Evolutionary conservation across 1,140 invertebrate genomes (phyloP).

Genomic region (Pseudomyrmex cubaensis): DNA sequence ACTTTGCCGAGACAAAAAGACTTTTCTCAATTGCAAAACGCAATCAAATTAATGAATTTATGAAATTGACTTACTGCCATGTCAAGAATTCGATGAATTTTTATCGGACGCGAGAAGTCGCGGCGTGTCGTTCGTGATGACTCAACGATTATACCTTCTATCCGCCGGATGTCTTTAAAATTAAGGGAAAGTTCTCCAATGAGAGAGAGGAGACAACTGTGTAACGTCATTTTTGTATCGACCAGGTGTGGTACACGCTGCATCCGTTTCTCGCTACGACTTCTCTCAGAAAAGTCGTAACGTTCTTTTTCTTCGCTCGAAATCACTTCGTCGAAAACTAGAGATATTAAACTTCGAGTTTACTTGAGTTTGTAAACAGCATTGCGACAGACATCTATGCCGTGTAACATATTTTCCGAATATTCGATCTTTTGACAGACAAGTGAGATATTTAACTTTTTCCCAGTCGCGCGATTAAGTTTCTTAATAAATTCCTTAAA

Average conservation of each 20-base stretch:
- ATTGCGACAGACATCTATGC: neutral
- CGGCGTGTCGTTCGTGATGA: slow-evolving; percentile 5
- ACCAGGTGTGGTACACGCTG: neutral
- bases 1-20: neutral
- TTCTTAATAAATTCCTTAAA: too few species aligned
- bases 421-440: too few species aligned
- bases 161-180: slow-evolving; percentile 33
- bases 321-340: neutral
- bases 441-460: too few species aligned
- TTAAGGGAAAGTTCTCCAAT: slow-evolving; percentile 29
- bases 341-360: too few species aligned
- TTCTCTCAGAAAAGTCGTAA: slow-evolving; percentile 27
- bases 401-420: neutral
- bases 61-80: too few species aligned
- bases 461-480: too few species aligned
- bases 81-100: neutral
- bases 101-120: neutral
- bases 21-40: too few species aligned
- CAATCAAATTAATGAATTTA: too few species aligned
- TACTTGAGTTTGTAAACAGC: neutral
- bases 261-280: neutral
- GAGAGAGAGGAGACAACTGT: slow-evolving; percentile 35
- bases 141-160: slow-evolving; percentile 12
- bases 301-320: neutral
- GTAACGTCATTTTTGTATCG: slow-evolving; percentile 26